Evolutionary conservation across 2,113 vertebrate genomes (phyloP).

Genomic region (Megaceryle torquata): DNA sequence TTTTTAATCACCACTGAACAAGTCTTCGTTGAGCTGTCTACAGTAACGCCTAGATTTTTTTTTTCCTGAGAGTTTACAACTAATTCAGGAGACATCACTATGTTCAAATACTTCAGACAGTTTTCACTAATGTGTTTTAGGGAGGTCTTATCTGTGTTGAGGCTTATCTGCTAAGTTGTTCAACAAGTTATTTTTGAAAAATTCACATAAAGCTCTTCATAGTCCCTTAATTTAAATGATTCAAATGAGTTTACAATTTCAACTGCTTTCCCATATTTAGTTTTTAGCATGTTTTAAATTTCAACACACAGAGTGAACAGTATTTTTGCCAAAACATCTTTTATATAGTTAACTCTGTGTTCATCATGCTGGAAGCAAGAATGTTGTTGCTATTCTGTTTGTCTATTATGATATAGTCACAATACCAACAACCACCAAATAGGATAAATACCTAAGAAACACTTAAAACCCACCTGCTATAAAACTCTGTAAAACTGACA

Average conservation of each 20-base stretch:
- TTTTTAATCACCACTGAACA: conserved; percentile 53
- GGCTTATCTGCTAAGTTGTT: conserved; percentile 6
- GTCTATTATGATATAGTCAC: background rate
- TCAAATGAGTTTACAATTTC: conserved; percentile 23
- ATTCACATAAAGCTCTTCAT: background rate
- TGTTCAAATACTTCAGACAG: conserved; percentile 36
- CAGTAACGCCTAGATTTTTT: conserved; percentile 30
- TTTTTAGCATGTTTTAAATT: background rate
- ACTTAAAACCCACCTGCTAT: background rate
- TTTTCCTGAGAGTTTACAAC: conserved; percentile 1
- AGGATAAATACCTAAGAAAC: background rate
- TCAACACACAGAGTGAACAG: background rate
- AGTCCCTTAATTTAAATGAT: conserved; percentile 11
- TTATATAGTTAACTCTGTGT: conserved; percentile 2
- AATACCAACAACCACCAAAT: background rate
- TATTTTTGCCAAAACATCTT: conserved; percentile 22
- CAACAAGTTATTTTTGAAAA: background rate
- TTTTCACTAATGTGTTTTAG: background rate
- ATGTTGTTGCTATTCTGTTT: background rate
- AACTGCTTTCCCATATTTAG: conserved; percentile 20
- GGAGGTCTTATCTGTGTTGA: conserved; percentile 5
- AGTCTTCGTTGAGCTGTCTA: conserved; percentile 35
- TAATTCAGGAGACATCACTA: conserved; percentile 15
- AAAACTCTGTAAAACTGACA: background rate
- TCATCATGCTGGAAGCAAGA: background rate